These are phyloP conservation scores for Cheilosia pagana DNA, from an alignment of 2,888 invertebrate species.

Conservation along the genomic window DNA sequence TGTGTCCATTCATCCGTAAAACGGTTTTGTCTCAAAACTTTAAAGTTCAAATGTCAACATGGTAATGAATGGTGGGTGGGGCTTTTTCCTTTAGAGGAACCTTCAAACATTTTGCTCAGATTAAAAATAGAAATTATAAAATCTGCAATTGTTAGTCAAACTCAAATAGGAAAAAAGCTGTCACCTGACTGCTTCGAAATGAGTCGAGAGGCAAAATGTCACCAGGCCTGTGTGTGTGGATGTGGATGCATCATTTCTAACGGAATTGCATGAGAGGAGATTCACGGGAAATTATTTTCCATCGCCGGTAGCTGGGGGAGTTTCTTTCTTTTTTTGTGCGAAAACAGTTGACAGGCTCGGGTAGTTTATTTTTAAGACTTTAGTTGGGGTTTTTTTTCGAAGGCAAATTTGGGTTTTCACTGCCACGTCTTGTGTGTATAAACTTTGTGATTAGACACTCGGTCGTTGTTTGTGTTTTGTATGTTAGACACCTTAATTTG, in stretches of 20 bases:
- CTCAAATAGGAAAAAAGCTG: constrained; percentile 30
- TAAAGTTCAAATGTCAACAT: constrained; percentile 18
- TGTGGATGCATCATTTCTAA: not conserved
- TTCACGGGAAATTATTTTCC: constrained; percentile 2
- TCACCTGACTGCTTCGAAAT: constrained; percentile 19
- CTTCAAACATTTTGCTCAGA: constrained; percentile 18
- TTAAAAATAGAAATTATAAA: constrained; percentile 24
- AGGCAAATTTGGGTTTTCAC: too few relatives aligned
- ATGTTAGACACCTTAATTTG: too few relatives aligned
- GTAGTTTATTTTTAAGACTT: too few relatives aligned
- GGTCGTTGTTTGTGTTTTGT: too few relatives aligned
- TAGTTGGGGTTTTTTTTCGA: too few relatives aligned
- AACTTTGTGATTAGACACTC: too few relatives aligned
- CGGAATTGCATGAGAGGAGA: not conserved
- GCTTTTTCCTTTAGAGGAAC: not conserved
- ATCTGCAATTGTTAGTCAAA: constrained; percentile 22
- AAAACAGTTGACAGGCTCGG: too few relatives aligned
- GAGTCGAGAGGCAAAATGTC: constrained; percentile 12
- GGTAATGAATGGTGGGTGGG: not conserved
- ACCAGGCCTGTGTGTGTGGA: constrained; percentile 1
- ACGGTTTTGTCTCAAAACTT: not conserved
- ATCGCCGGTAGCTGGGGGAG: not conserved
- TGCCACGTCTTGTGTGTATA: too few relatives aligned
- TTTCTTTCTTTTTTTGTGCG: too few relatives aligned
- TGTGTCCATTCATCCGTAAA: not conserved